A percentile compares a stretch with the other conserved stretches of the same genome.
These are phyloP conservation scores for Shargacucullia verbasci DNA, from an alignment of 2,888 invertebrate genomes.

Conservation along the genomic window DNA sequence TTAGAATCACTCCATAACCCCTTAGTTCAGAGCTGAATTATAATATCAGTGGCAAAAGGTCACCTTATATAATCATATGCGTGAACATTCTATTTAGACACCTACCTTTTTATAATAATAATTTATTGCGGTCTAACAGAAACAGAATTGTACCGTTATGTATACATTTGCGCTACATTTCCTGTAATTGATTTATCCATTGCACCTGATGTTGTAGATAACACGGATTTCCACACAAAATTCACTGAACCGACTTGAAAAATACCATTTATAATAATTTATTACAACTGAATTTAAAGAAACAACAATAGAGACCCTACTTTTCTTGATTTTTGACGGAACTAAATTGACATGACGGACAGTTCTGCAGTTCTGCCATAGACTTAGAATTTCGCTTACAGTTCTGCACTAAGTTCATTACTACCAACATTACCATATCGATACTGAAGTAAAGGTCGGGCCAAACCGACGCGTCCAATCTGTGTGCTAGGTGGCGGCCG, in stretches of 20 bases:
- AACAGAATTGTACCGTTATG: conserved; percentile 56
- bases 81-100: conserved; percentile 12
- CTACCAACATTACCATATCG: too few relatives aligned
- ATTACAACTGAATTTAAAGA: conserved; percentile 10
- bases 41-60: conserved; percentile 27
- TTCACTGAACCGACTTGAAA: conserved; percentile 14
- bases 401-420: too few relatives aligned
- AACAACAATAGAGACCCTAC: conserved; percentile 5
- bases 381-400: too few relatives aligned
- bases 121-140: too few relatives aligned
- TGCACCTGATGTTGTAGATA: not conserved
- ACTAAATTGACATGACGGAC: too few relatives aligned
- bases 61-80: conserved; percentile 34
- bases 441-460: too few relatives aligned
- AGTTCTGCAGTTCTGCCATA: too few relatives aligned
- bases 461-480: too few relatives aligned
- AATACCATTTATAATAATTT: conserved; percentile 9
- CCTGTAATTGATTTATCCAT: conserved; percentile 16
- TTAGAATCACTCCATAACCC: conserved; percentile 17
- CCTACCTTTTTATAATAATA: conserved; percentile 15
- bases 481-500: too few relatives aligned
- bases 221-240: conserved; percentile 13
- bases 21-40: conserved; percentile 4
- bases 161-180: conserved; percentile 47
- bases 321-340: too few relatives aligned